Conservation (phyloP, 2,797 vertebrate genomes). For the Lacerta agilis region DNA sequence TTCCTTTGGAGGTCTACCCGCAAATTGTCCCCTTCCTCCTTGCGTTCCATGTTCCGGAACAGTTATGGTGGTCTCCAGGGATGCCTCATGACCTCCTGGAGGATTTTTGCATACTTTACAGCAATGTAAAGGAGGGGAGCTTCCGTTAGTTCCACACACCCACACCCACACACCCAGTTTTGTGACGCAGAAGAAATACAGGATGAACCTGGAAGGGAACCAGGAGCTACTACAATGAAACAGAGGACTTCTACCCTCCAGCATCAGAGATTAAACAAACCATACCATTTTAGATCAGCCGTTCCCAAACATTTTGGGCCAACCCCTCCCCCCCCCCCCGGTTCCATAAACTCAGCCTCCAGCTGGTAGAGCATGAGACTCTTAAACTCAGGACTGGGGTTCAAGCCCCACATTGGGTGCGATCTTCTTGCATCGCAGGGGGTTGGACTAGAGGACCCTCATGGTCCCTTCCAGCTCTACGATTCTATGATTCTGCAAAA, state of each 20-base stretch:
- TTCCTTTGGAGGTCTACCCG: conserved; percentile 27
- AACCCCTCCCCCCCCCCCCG: fast-evolving
- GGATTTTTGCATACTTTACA: neutral
- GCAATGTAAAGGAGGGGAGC: neutral
- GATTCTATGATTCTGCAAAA: too few relatives aligned
- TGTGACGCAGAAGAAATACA: neutral
- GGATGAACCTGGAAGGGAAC: neutral
- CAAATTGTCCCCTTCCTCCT: neutral
- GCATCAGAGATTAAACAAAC: neutral
- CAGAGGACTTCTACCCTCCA: neutral
- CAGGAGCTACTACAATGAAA: neutral
- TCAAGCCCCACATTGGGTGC: too few relatives aligned
- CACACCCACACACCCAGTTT: too few relatives aligned
- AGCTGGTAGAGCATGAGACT: too few relatives aligned
- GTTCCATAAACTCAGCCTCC: too few relatives aligned
- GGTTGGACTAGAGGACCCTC: too few relatives aligned
- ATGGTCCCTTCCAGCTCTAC: too few relatives aligned
- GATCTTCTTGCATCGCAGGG: too few relatives aligned
- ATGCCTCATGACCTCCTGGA: neutral
- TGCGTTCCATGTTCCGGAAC: conserved; percentile 1
- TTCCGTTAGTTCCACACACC: too few relatives aligned
- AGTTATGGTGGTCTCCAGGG: conserved; percentile 34
- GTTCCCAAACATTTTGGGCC: too few relatives aligned
- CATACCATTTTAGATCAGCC: too few relatives aligned
- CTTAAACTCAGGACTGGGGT: too few relatives aligned